Conservation (phyloP, 2,888 invertebrate genomes). For the Julus scanicus region DNA sequence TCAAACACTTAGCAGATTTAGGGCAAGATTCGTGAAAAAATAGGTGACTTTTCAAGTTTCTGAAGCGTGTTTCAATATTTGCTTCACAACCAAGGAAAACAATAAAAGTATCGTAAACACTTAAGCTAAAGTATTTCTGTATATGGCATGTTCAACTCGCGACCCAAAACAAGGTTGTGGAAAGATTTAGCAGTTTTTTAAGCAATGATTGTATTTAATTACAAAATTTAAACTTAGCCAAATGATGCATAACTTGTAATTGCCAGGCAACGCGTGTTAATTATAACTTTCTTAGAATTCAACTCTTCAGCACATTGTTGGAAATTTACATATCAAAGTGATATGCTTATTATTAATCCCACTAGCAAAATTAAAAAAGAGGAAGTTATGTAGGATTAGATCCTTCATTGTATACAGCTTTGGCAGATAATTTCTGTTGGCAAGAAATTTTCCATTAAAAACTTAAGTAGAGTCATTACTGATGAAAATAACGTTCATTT, state of each 20-base stretch:
- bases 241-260: background rate
- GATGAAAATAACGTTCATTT: conserved; percentile 19
- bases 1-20: conserved; percentile 34
- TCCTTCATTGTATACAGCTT: background rate
- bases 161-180: conserved; percentile 29
- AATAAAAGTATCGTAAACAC: background rate
- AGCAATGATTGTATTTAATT: conserved; percentile 7
- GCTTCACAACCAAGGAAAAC: conserved; percentile 10
- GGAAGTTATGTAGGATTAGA: background rate
- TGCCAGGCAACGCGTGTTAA: background rate
- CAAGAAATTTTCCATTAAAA: background rate
- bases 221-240: background rate
- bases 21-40: background rate
- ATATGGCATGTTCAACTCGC: background rate
- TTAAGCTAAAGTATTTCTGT: conserved; percentile 24
- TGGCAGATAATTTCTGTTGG: background rate
- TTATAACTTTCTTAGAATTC: background rate
- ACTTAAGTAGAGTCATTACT: background rate
- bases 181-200: background rate
- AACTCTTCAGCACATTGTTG: background rate
- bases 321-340: background rate
- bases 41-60: background rate
- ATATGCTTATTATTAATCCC: background rate
- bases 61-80: background rate
- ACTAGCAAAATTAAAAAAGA: background rate